Percentiles rank a stretch among this genome's conserved stretches.
These are phyloP conservation scores for Lagopus muta DNA, from an alignment of 2,113 vertebrate species.

Conservation along the genomic window DNA sequence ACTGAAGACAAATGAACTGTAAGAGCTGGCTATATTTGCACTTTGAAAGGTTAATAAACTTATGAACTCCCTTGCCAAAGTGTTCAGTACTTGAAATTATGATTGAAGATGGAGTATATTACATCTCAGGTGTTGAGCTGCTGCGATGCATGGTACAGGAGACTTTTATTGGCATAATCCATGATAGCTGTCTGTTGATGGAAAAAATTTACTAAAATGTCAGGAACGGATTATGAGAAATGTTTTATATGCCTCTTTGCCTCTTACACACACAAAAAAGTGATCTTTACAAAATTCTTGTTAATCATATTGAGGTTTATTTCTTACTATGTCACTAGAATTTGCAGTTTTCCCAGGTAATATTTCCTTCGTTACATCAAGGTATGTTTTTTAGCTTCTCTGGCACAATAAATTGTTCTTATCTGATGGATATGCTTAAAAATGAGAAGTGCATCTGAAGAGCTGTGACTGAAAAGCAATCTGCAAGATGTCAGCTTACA, in stretches of 20 bases:
- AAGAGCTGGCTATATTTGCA: background rate
- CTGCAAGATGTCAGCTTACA: background rate
- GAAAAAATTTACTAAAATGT: background rate
- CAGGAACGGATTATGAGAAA: background rate
- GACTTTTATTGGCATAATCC: background rate
- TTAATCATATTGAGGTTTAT: background rate
- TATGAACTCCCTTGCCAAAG: background rate
- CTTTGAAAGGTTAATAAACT: background rate
- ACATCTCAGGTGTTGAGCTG: background rate
- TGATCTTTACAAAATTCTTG: background rate
- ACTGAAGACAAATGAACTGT: background rate
- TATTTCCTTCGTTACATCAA: background rate
- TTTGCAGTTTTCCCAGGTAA: background rate
- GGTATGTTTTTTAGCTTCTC: background rate
- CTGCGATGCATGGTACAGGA: background rate
- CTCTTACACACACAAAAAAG: no score
- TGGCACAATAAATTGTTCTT: background rate
- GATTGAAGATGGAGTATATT: background rate
- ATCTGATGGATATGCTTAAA: background rate
- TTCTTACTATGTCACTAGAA: background rate
- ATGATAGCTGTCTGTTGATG: background rate
- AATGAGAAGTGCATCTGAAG: background rate
- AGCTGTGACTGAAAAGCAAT: background rate
- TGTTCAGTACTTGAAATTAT: conserved; percentile 7
- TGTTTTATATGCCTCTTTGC: background rate